A percentile compares a stretch with the other conserved stretches of the same genome.
Conservation (phyloP, 1,140 invertebrate genomes). For the Drosophila micromelanica region DNA sequence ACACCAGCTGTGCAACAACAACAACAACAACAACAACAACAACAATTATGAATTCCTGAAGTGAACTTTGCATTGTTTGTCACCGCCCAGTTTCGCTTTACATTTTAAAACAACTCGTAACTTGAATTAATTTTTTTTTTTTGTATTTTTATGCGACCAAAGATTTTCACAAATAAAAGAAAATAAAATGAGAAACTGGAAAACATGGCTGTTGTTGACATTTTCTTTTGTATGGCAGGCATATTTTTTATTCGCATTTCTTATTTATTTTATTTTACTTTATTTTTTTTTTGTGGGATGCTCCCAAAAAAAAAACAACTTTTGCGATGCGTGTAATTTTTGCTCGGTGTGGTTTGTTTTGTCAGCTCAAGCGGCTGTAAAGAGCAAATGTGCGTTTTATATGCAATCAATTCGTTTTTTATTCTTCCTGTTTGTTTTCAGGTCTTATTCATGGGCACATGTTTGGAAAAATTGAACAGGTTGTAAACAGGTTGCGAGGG, state of each 20-base stretch:
- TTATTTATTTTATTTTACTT: conserved; percentile 8
- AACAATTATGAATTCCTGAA: conserved; percentile 44
- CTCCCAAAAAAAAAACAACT: conserved; percentile 24
- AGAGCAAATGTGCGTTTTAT: conserved; percentile 10
- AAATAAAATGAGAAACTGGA: conserved; percentile 49
- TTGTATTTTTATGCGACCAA: conserved; percentile 5
- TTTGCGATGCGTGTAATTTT: conserved; percentile 41
- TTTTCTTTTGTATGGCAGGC: conserved; percentile 56
- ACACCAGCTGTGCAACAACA: conserved; percentile 67
- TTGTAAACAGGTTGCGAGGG: conserved; percentile 29
- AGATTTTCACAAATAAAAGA: conserved; percentile 34
- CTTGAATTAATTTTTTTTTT: conserved; percentile 74
- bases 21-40: conserved; percentile 48
- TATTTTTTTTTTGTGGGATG: not conserved
- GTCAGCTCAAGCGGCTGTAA: not conserved
- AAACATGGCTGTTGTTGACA: conserved; percentile 70
- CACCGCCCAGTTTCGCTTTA: conserved; percentile 55
- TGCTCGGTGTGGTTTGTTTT: conserved; percentile 16
- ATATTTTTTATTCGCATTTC: not conserved
- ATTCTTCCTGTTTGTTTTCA: not conserved
- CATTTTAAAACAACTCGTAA: conserved; percentile 69
- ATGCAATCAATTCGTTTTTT: conserved; percentile 33
- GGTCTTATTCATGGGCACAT: conserved; percentile 8
- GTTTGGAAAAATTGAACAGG: conserved; percentile 9
- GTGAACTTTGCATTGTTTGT: conserved; percentile 43